phyloP scores from a whole-genome alignment of 2,888 invertebrate genomes.

The Ptilodon capucinus region DNA sequence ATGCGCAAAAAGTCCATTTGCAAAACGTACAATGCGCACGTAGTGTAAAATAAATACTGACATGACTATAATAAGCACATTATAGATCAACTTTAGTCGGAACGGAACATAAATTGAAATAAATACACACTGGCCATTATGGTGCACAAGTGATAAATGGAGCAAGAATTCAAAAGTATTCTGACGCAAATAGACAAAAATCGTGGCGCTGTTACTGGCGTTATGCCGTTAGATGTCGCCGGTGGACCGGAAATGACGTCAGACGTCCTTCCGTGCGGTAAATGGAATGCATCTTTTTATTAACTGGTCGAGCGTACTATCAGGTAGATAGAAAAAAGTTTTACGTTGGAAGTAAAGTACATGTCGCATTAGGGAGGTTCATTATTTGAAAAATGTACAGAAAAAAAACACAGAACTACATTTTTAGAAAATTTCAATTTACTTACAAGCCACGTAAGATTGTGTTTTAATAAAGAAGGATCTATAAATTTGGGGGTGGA shows the following conservation, averaged over 20 bases:
- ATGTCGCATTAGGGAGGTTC: not conserved
- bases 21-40: no score
- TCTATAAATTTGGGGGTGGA: no score
- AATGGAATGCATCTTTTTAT: conserved; percentile 11
- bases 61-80: no score
- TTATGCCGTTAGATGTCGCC: conserved; percentile 25
- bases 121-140: not conserved
- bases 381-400: not conserved
- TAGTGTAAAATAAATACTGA: no score
- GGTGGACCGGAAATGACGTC: conserved; percentile 32
- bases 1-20: no score
- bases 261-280: conserved; percentile 4
- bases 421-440: no score
- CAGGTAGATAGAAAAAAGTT: not conserved
- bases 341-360: not conserved
- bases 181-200: conserved; percentile 2
- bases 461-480: no score
- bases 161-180: conserved; percentile 5
- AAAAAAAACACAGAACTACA: no score
- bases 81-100: no score
- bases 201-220: conserved; percentile 4
- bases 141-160: conserved; percentile 1
- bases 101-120: not conserved
- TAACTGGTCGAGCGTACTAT: not conserved
- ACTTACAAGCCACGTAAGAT: no score